Evolutionary conservation across 2,888 invertebrate species (phyloP).

Genomic region (Parthenolecanium corni): DNA sequence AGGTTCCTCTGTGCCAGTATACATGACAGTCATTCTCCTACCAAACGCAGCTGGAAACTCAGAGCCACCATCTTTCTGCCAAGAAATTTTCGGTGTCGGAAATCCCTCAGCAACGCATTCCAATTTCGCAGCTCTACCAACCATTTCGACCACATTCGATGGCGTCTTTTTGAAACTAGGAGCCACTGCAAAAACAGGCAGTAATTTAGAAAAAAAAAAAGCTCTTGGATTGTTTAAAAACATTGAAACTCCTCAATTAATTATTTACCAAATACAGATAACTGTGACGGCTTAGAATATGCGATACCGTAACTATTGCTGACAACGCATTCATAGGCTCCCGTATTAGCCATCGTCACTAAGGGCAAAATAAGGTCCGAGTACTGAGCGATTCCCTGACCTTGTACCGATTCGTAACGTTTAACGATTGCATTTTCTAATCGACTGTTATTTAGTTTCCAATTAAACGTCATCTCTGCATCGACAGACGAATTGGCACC

Average conservation of each 20-base stretch:
- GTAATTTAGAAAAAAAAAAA: too few relatives aligned
- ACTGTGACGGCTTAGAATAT: constrained; percentile 73
- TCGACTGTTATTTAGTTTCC: constrained; percentile 76
- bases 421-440: constrained; percentile 37
- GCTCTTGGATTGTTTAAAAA: too few relatives aligned
- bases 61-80: constrained; percentile 85
- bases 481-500: constrained; percentile 68
- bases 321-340: constrained; percentile 86
- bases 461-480: constrained; percentile 63
- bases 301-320: constrained; percentile 79
- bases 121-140: constrained; percentile 72
- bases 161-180: constrained; percentile 78
- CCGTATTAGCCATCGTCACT: constrained; percentile 68
- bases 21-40: constrained; percentile 79
- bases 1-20: constrained; percentile 64
- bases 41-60: constrained; percentile 92
- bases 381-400: constrained; percentile 46
- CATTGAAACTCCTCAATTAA: too few relatives aligned
- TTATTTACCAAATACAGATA: constrained; percentile 65
- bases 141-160: constrained; percentile 67
- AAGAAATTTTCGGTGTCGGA: constrained; percentile 76
- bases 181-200: constrained; percentile 62
- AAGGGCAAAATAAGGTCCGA: constrained; percentile 62
- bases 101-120: constrained; percentile 86
- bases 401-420: constrained; percentile 38